These are phyloP conservation scores for Shargacucullia verbasci DNA, from an alignment of 2,888 invertebrate genomes.

Conservation along the genomic window DNA sequence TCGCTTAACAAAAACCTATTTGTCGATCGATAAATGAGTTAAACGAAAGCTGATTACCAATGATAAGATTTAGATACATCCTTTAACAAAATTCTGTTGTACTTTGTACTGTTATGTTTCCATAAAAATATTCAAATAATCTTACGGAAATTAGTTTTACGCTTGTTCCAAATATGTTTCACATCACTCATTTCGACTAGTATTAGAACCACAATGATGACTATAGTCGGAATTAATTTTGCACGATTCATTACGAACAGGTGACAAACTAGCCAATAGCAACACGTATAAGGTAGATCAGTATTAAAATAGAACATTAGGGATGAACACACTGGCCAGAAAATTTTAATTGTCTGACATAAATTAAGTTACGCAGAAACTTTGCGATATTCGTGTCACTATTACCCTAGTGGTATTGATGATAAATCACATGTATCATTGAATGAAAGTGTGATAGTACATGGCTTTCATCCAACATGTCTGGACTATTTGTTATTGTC, in stretches of 20 bases:
- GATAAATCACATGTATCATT: conserved; percentile 38
- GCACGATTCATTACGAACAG: conserved; percentile 34
- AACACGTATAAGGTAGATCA: conserved; percentile 42
- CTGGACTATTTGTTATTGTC: conserved; percentile 32
- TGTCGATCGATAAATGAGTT: conserved; percentile 30
- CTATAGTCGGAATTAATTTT: conserved; percentile 33
- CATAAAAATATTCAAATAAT: conserved; percentile 10
- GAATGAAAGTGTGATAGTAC: conserved; percentile 36
- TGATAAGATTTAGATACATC: conserved; percentile 29
- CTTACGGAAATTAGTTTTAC: conserved; percentile 38
- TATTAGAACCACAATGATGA: conserved; percentile 31
- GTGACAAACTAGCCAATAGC: conserved; percentile 48
- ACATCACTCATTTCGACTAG: conserved; percentile 44
- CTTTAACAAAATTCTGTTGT: background rate
- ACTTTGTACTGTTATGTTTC: background rate
- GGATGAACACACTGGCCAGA: conserved; percentile 35
- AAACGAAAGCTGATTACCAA: conserved; percentile 11
- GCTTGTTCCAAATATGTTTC: conserved; percentile 33
- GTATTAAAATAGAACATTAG: conserved; percentile 52
- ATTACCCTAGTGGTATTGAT: conserved; percentile 17
- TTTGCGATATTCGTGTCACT: conserved; percentile 20
- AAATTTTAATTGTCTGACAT: conserved; percentile 31
- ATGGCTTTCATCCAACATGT: conserved; percentile 41
- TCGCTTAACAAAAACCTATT: conserved; percentile 25
- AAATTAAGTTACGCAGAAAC: conserved; percentile 35